Percentiles rank a stretch among this genome's conserved stretches.
These are phyloP conservation scores for Smithornis capensis DNA, from an alignment of 2,113 vertebrate species.

Conservation along the genomic window DNA sequence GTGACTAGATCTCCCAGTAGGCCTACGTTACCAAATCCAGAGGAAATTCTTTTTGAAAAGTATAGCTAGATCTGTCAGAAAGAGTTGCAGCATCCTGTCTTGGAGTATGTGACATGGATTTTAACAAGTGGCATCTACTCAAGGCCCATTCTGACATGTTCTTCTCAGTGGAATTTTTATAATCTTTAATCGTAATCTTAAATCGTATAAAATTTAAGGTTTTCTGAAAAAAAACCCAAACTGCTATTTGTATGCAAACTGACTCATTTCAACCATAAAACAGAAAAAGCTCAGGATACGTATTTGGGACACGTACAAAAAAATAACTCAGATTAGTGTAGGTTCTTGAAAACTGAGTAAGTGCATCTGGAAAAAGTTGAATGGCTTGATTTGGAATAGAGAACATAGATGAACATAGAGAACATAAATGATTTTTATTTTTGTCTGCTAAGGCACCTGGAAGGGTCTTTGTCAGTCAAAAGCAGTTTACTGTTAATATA, in stretches of 20 bases:
- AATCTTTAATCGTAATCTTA: no score
- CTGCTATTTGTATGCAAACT: background rate
- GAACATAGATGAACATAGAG: no score
- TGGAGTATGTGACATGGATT: background rate
- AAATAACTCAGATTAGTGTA: background rate
- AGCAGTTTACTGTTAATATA: background rate
- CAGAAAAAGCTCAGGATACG: background rate
- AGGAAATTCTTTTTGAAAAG: background rate
- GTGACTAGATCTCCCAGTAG: background rate
- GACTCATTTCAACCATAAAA: background rate
- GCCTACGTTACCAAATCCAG: background rate
- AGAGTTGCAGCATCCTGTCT: background rate
- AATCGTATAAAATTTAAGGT: background rate
- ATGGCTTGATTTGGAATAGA: background rate
- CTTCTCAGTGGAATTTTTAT: background rate
- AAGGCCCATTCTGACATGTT: background rate
- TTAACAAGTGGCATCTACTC: background rate
- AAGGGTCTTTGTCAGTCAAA: background rate
- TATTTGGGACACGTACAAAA: background rate
- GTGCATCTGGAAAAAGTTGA: background rate
- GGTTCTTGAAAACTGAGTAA: background rate
- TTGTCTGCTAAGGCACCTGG: background rate
- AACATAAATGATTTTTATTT: background rate
- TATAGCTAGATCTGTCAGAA: background rate
- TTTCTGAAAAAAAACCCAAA: background rate